Evolutionary conservation across 1,140 invertebrate species (phyloP), one percentile per base, ranked within the genome.

Genomic region (Tetramorium simillimum): DNA sequence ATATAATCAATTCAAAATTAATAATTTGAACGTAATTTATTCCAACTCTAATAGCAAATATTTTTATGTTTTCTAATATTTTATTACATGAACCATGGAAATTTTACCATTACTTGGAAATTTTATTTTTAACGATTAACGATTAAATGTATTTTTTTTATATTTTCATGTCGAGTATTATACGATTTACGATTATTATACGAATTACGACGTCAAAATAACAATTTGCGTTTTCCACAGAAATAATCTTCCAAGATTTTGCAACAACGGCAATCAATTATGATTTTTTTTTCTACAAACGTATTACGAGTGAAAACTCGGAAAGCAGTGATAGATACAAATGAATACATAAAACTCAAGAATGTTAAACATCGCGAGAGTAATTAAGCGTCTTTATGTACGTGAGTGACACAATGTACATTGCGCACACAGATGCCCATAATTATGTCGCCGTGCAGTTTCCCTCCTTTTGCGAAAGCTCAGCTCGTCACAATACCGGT

Each of bases 301-400:
- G 9, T 28, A 51, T 76, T 77, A 43, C 21, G 4, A 51, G 40
- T 63, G 49, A 85, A 78, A 78, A 78, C 21, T 60, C 18, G 18
- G 51, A 63, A 65, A 12, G 49, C 7, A 51, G 0, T 5, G 24
- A 53, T 60, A 77, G 49, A 62, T 4, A 16, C 33, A 43, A 60
- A 85, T 28, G 21, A 63, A 49, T 3, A 51, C 46, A 16, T 40
- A 53, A 70, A 72, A 56, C 3, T 60, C 24, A 84, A 53, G 62
- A 77, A 78, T 78, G 46, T 78, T 78, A 78, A 85, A 85, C 33
- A 24, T 51, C 6, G 18, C 4, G 62, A 85, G 60, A 85, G 60
- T 65, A 78, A 85, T 85, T 85, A 85, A 4, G 65, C 62, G 28
- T 43, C 14, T 62, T 85, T 63, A 85, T 85, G n/a, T 85, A 56